A percentile compares a stretch with the other conserved stretches of the same genome.
These are phyloP conservation scores for Hypsibius dujardini DNA, from an alignment of 1,140 invertebrate species.

Conservation along the genomic window DNA sequence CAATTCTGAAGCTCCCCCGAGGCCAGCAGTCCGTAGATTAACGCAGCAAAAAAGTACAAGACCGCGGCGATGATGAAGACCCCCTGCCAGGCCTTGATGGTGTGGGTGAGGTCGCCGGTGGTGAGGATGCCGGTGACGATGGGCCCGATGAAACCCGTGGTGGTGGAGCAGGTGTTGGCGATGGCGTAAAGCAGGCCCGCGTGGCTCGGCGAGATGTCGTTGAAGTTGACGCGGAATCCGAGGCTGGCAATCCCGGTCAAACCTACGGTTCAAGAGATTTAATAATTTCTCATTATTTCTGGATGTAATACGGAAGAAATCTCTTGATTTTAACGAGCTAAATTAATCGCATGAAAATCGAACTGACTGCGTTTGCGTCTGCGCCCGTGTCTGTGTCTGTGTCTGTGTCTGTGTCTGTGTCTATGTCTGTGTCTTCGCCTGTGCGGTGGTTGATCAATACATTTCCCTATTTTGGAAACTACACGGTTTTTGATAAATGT, in stretches of 20 bases:
- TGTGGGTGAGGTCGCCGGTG: slow-evolving; percentile 36
- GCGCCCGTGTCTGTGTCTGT: too few species aligned
- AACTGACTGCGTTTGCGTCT: too few species aligned
- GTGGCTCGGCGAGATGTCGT: slow-evolving; percentile 95
- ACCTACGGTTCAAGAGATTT: slow-evolving; percentile 35
- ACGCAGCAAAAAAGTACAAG: slow-evolving; percentile 85
- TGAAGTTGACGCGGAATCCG: slow-evolving; percentile 96
- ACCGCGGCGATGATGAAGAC: slow-evolving; percentile 86
- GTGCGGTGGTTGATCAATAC: too few species aligned
- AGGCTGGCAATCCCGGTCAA: slow-evolving; percentile 98
- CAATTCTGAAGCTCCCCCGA: slow-evolving; percentile 69
- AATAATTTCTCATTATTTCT: too few species aligned
- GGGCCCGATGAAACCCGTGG: slow-evolving; percentile 83
- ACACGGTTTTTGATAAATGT: too few species aligned
- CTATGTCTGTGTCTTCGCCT: too few species aligned
- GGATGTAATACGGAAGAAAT: too few species aligned
- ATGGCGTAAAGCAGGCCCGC: slow-evolving; percentile 98
- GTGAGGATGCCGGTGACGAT: slow-evolving; percentile 81
- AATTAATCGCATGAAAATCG: too few species aligned
- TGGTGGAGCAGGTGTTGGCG: slow-evolving; percentile 91
- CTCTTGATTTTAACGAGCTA: too few species aligned
- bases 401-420: too few species aligned
- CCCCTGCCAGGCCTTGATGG: slow-evolving; percentile 63
- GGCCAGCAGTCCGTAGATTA: slow-evolving; percentile 89
- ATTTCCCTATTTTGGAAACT: too few species aligned